phyloP scores from a whole-genome alignment of 23 tunicate species.

The Botrylloides violaceus region DNA sequence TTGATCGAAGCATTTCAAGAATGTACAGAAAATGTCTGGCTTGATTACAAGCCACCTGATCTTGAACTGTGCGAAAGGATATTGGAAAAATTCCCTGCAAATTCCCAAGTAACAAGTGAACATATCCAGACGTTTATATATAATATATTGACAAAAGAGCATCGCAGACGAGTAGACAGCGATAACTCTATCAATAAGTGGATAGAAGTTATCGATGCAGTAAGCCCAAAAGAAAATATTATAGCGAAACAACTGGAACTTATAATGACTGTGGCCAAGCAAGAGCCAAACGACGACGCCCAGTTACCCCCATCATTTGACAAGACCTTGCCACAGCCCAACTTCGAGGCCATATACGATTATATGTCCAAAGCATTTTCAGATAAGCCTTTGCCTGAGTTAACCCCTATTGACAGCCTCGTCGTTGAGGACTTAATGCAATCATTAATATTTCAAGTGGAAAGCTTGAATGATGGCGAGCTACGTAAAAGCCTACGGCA shows the following conservation, averaged over 20 bases:
- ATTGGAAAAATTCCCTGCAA: not conserved
- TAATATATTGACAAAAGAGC: not conserved
- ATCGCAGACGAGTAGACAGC: not conserved
- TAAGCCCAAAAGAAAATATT: constrained; percentile 28
- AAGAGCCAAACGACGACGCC: constrained; percentile 40
- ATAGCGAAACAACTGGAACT: constrained; percentile 41
- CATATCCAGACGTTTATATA: not conserved
- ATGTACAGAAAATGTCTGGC: not conserved
- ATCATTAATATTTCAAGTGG: constrained; percentile 45
- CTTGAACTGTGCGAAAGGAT: constrained; percentile 5
- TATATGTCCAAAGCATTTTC: constrained; percentile 57
- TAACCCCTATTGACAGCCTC: constrained; percentile 48
- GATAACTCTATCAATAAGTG: constrained; percentile 39
- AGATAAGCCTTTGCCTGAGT: constrained; percentile 31
- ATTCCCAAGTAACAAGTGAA: not conserved
- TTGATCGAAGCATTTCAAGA: constrained; percentile 7
- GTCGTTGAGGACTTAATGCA: constrained; percentile 72
- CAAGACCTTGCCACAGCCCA: constrained; percentile 31
- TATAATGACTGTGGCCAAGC: constrained; percentile 46
- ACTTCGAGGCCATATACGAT: constrained; percentile 42
- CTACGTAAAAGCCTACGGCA: constrained; percentile 36
- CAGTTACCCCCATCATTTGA: not conserved
- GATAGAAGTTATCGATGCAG: constrained; percentile 38
- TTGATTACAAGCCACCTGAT: not conserved
- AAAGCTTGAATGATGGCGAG: constrained; percentile 45